Evolutionary conservation across 2,888 invertebrate species (phyloP).

Genomic region (Mythimna pallens): DNA sequence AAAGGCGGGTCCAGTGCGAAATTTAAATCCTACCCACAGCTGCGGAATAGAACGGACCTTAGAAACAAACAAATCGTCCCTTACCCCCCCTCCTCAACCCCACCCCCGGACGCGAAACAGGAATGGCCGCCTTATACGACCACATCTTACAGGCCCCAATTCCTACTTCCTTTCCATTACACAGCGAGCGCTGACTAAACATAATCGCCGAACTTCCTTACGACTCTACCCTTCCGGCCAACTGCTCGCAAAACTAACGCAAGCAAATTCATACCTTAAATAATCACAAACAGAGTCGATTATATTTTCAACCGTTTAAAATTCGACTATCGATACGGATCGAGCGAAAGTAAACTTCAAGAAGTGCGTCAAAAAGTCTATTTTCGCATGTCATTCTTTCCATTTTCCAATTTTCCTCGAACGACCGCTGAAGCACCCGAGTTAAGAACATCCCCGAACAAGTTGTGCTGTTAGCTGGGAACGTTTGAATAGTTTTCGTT

Average conservation of each 20-base stretch:
- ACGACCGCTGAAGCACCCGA: conserved; percentile 87
- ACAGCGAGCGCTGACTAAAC: conserved; percentile 89
- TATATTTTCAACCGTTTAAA: conserved; percentile 57
- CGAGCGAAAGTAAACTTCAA: conserved; percentile 71
- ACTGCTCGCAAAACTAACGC: conserved; percentile 73
- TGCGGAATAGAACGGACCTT: conserved; percentile 85
- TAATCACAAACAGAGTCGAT: conserved; percentile 71
- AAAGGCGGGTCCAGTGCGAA: conserved; percentile 83
- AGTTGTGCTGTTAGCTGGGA: conserved; percentile 87
- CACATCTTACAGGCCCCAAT: conserved; percentile 90
- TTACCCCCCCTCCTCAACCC: conserved; percentile 64
- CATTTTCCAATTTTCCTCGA: conserved; percentile 89
- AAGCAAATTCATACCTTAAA: conserved; percentile 77
- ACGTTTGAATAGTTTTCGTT: conserved; percentile 87
- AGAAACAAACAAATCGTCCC: conserved; percentile 88
- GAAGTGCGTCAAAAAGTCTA: conserved; percentile 64
- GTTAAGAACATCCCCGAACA: conserved; percentile 88
- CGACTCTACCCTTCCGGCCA: conserved; percentile 89
- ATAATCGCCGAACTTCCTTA: conserved; percentile 91
- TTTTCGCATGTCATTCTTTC: conserved; percentile 65
- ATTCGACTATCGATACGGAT: conserved; percentile 70
- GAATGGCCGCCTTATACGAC: conserved; percentile 88
- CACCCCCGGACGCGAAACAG: conserved; percentile 68
- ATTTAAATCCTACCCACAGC: conserved; percentile 88
- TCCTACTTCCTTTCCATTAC: conserved; percentile 90